Base-by-base conservation (phyloP, 2,888 invertebrate species). In the Mylabris sibirica region DNA sequence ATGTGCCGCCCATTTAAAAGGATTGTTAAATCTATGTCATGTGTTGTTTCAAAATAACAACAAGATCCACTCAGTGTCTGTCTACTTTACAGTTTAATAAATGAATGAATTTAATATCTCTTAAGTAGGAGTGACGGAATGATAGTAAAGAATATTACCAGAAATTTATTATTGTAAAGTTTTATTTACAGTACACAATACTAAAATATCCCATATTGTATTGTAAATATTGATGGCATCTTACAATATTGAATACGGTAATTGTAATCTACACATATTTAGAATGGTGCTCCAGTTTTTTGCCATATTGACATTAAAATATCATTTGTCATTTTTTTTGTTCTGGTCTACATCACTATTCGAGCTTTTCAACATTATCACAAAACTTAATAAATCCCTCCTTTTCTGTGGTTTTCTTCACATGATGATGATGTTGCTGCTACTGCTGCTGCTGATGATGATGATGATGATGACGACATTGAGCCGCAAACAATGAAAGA, bases 351-450 rank as follows among this genome's bases (percentile, higher is more conserved):
- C 20, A 49, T 20, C 49, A 57, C 6, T 5, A 57, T 26, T 14
- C 24, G 1, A 30, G 30, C 30, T 30, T 30, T 30, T 8, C 57
- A 14, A 26, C 24, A 57, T 14, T 24, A 11, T 5, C 24, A 57
- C 24, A 57, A 57, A 57, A 57, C 24, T 57, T 26, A 26, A 57
- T 57, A 57, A 57, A 57, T 57, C 57, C 57, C 14, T 57, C 57
- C 57, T 57, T 57, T 57, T 57, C 26, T 26, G 14, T 26, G 24
- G 26, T 26, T n/a, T 24, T 26, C 57, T 57, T 49, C 20, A 9
- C 20, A 49, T 26, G 14, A 14, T n/a, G 57, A 12, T 57, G 26
- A 14, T n/a, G 57, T 12, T 57, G 57, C 5, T 24, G 57, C n/a
- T n/a, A n/a, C n/a, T n/a, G n/a, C n/a, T n/a, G n/a, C n/a, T n/a